Base-by-base conservation (phyloP, 2,797 vertebrate species). In the Acestrorhynchus altus region DNA sequence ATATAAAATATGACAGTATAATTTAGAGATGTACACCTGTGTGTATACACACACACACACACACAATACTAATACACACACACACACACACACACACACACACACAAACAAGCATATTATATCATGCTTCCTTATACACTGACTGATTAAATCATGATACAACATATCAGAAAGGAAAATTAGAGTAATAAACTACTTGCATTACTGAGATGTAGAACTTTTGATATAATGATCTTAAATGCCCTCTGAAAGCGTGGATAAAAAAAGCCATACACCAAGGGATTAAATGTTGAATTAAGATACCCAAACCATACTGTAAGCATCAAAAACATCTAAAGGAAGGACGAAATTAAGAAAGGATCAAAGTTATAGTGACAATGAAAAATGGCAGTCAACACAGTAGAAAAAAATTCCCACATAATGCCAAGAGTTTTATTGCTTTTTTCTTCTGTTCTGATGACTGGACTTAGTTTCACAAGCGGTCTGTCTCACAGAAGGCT, bases 311-410 rank as follows among this genome's bases (percentile, higher is more conserved):
- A 84, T 7, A 81, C 61, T 26, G 81, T n/a, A 69, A 7, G 54
- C 76, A 31, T 81, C 67, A 59, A 78, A 82, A 20, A 82, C 77
- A 54, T 82, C 68, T 9, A 44, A 1, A 39, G 81, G 81, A 0
- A 77, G 79, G 10, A 63, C 72, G 28, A 79, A 82, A 31, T 72
- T 5, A 0, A 76, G 44, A 6, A 82, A 82, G 85, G 81, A 22
- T 84, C 78, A 10, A n/a, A n/a, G 72, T 52, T 20, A 81, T 28
- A 20, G 72, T 77, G 15, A 46, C 35, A 13, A 70, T 61, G 42
- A 84, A 80, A 26, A 81, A 86, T 3, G 85, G 85, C 56, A 81
- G 40, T 83, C 85, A 86, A 26, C 83, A 86, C 4, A 86, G n/a
- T 28, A 84, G 56, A 54, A 84, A 54, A 84, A 86, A 31, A 76